Evolutionary conservation across 1,140 invertebrate species (phyloP).

Genomic region (Heliconius congener): DNA sequence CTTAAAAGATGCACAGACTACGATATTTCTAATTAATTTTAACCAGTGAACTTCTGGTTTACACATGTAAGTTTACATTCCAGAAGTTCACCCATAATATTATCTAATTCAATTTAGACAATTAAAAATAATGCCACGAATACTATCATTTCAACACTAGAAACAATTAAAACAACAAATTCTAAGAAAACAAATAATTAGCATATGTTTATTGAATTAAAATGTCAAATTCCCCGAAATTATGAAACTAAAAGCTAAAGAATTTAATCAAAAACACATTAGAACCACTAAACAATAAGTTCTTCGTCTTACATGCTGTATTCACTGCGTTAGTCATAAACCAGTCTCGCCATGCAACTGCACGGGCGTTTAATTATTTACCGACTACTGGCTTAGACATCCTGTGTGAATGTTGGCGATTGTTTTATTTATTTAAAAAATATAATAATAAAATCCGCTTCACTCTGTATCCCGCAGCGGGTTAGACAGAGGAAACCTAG

Average conservation of each 20-base stretch:
- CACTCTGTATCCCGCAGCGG: too few relatives aligned
- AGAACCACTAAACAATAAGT: slow-evolving; percentile 1
- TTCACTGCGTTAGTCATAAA: slow-evolving; percentile 36
- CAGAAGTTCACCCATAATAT: too few relatives aligned
- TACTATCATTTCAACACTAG: background rate
- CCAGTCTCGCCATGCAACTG: slow-evolving; percentile 24
- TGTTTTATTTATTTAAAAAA: background rate
- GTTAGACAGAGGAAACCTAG: too few relatives aligned
- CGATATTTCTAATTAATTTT: too few relatives aligned
- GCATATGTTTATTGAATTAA: background rate
- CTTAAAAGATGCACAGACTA: too few relatives aligned
- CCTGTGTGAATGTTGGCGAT: slow-evolving; percentile 17
- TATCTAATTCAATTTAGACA: too few relatives aligned
- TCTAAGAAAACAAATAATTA: background rate
- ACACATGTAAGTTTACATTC: too few relatives aligned
- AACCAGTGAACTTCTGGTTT: too few relatives aligned
- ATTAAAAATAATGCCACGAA: background rate
- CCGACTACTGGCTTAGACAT: slow-evolving; percentile 10
- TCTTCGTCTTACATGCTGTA: background rate
- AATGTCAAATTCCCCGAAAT: background rate
- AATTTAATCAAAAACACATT: background rate
- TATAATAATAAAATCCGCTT: too few relatives aligned
- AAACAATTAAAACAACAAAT: background rate
- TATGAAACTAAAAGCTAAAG: background rate
- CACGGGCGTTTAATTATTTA: slow-evolving; percentile 18